Conservation (phyloP, 2,888 invertebrate genomes). For the Lacanobia wlatinum region DNA sequence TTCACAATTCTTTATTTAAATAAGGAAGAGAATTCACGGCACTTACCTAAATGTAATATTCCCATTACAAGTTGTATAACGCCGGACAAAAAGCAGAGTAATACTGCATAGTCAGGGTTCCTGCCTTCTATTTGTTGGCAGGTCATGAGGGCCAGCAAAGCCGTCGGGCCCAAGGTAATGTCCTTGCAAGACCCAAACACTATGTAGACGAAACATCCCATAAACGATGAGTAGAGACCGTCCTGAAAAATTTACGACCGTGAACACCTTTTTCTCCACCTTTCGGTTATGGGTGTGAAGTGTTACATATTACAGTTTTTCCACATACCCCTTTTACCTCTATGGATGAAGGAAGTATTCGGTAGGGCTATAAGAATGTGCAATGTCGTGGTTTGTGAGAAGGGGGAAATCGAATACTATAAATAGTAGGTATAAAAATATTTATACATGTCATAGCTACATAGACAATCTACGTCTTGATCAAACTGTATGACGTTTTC, state of each 20-base stretch:
- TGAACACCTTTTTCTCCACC: slow-evolving; percentile 40
- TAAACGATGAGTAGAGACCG: slow-evolving; percentile 98
- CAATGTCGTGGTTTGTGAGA: not conserved
- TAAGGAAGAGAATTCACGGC: slow-evolving; percentile 9
- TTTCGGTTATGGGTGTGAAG: slow-evolving; percentile 26
- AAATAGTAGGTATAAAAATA: not conserved
- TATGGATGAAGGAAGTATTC: slow-evolving; percentile 9
- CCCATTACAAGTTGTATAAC: slow-evolving; percentile 96
- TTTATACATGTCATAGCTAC: not conserved
- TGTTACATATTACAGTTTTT: slow-evolving; percentile 24
- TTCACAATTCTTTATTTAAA: slow-evolving; percentile 26
- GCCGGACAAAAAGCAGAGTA: slow-evolving; percentile 96
- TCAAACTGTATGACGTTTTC: not conserved
- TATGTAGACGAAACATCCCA: slow-evolving; percentile 98
- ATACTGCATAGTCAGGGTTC: slow-evolving; percentile 94
- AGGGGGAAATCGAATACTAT: slow-evolving; percentile 31
- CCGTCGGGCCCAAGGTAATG: slow-evolving; percentile 97
- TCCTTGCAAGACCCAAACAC: slow-evolving; percentile 97
- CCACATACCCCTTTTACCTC: slow-evolving; percentile 7
- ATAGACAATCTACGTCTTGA: not conserved
- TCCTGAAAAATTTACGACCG: slow-evolving; percentile 91
- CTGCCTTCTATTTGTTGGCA: slow-evolving; percentile 94
- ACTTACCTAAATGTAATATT: slow-evolving; percentile 94
- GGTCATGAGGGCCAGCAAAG: slow-evolving; percentile 98
- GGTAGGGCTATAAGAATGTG: slow-evolving; percentile 7